These are phyloP conservation scores for Eremophila alpestris DNA, from an alignment of 2,797 vertebrate genomes.

Conservation along the genomic window DNA sequence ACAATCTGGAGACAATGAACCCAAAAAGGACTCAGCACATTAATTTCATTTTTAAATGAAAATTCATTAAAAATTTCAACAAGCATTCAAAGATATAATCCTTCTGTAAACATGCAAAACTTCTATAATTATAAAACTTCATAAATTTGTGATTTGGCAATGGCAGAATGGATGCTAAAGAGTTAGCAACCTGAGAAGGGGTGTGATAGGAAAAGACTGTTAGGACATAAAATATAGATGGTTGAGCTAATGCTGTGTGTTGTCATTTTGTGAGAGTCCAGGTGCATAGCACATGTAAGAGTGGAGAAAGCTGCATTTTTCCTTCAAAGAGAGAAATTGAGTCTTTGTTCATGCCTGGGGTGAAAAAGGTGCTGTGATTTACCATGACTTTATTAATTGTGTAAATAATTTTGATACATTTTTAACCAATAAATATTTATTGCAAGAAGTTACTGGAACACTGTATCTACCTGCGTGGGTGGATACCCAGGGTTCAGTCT, in stretches of 20 bases:
- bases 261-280: neutral
- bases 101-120: neutral
- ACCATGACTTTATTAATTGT: neutral
- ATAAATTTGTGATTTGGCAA: neutral
- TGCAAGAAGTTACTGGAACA: neutral
- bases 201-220: neutral
- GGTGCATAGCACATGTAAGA: neutral
- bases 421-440: neutral
- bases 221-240: neutral
- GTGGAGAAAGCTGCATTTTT: neutral
- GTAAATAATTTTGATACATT: neutral
- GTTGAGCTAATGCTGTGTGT: neutral
- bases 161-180: neutral
- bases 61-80: neutral
- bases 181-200: neutral
- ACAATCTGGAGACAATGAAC: neutral
- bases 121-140: neutral
- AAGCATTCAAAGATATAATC: neutral
- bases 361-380: neutral
- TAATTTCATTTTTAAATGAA: neutral
- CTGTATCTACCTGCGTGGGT: neutral
- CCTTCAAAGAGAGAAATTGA: neutral
- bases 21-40: neutral
- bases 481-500: neutral
- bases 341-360: neutral